Conservation (phyloP, 2,888 invertebrate genomes). For the Eupeodes luniger region DNA sequence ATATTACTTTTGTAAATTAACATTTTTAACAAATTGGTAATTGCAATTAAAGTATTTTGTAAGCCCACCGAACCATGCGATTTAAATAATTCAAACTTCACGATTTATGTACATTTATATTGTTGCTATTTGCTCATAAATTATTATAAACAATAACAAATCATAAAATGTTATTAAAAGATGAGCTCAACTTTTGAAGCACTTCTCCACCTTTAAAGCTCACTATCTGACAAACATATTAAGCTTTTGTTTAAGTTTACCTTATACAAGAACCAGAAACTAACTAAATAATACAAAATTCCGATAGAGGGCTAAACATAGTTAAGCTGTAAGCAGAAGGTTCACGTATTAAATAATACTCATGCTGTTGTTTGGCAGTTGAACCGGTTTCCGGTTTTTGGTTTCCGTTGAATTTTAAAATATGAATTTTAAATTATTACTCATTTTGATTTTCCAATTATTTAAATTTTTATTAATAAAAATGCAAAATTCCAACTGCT, state of each 20-base stretch:
- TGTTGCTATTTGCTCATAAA: background rate
- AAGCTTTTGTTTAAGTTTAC: slow-evolving; percentile 12
- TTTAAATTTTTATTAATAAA: background rate
- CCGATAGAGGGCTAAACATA: background rate
- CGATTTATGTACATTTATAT: background rate
- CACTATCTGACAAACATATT: no score
- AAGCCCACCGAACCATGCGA: background rate
- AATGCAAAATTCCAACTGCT: background rate
- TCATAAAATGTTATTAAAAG: background rate
- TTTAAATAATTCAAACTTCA: background rate
- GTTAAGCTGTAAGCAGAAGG: background rate
- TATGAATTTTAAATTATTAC: background rate
- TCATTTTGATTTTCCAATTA: background rate
- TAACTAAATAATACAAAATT: background rate
- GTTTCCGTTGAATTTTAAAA: slow-evolving; percentile 6
- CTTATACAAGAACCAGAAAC: slow-evolving; percentile 46
- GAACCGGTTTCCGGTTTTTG: slow-evolving; percentile 18
- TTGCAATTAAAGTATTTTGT: background rate
- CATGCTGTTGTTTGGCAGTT: background rate
- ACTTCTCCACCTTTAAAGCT: background rate
- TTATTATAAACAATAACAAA: background rate
- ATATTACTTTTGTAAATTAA: background rate
- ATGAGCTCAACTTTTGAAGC: background rate
- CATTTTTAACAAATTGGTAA: background rate
- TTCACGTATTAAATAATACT: slow-evolving; percentile 10